phyloP scores from a whole-genome alignment of 2,797 vertebrate genomes.

The Smutsia temminckii region DNA sequence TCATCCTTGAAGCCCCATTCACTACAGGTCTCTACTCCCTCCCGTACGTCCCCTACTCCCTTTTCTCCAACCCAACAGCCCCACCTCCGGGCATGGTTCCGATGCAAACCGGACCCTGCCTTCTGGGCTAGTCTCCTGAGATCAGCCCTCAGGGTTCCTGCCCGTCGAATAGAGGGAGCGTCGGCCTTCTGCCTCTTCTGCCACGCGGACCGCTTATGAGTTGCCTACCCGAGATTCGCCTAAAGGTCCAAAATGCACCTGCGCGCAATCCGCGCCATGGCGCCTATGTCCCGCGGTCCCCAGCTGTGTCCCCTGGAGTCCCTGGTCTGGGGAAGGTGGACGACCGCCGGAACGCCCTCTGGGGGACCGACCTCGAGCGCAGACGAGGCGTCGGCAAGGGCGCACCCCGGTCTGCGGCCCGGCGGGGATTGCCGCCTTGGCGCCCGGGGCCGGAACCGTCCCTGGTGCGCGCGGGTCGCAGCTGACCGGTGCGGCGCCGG shows the following conservation, averaged over 20 bases:
- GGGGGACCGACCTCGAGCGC: background rate
- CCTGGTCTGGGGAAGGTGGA: background rate
- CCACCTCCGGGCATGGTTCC: background rate
- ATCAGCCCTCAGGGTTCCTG: background rate
- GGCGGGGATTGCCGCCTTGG: background rate
- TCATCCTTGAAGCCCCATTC: background rate
- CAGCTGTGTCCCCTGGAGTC: background rate
- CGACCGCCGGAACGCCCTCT: conserved; percentile 2
- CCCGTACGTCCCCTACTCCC: no score
- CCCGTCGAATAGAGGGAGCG: background rate
- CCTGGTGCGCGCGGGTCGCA: background rate
- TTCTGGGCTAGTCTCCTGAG: background rate
- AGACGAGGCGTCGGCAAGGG: conserved; percentile 27
- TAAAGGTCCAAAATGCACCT: background rate
- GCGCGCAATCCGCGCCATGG: background rate
- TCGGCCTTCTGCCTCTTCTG: background rate
- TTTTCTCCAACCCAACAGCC: background rate
- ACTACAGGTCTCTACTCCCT: background rate
- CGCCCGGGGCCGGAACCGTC: background rate
- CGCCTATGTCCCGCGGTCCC: background rate
- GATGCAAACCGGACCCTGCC: background rate
- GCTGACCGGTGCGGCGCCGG: accelerated
- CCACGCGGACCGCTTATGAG: background rate
- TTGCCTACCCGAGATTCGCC: background rate
- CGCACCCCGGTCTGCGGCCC: background rate